Conservation (phyloP, 2,797 vertebrate genomes). For the Pelobates cultripes region DNA sequence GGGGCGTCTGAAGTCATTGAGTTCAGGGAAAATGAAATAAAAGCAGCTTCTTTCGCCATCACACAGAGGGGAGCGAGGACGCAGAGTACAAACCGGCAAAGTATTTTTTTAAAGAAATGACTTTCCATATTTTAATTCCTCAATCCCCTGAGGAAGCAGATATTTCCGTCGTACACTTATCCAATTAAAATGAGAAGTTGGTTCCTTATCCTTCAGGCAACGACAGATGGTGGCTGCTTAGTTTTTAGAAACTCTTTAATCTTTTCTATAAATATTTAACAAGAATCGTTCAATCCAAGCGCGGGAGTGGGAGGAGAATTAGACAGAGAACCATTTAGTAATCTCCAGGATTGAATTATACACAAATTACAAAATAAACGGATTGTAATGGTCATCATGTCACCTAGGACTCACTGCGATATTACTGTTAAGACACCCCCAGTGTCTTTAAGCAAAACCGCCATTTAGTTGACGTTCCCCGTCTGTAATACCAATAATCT, state of each 20-base stretch:
- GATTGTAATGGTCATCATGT: no score
- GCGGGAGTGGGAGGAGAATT: conserved; percentile 72
- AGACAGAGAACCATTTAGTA: conserved; percentile 61
- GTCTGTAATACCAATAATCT: no score
- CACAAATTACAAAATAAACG: no score
- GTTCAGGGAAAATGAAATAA: background rate
- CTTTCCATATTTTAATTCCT: conserved; percentile 70
- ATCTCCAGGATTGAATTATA: background rate
- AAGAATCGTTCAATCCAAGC: conserved; percentile 75
- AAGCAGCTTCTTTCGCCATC: conserved; percentile 56
- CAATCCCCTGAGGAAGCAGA: conserved; percentile 67
- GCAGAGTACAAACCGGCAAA: conserved; percentile 53
- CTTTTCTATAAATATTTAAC: conserved; percentile 82
- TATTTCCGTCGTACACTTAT: conserved; percentile 75
- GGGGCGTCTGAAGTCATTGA: no score
- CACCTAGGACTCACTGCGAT: no score
- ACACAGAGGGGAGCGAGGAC: conserved; percentile 61
- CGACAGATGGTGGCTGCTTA: conserved; percentile 76
- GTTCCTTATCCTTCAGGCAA: conserved; percentile 72
- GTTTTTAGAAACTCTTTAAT: conserved; percentile 79
- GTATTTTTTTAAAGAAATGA: conserved; percentile 63
- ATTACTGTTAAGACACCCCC: no score
- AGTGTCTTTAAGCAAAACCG: no score
- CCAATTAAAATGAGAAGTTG: conserved; percentile 79
- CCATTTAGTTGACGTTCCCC: no score